Conservation (phyloP, 2,888 invertebrate species). For the Apodemia mormo region DNA sequence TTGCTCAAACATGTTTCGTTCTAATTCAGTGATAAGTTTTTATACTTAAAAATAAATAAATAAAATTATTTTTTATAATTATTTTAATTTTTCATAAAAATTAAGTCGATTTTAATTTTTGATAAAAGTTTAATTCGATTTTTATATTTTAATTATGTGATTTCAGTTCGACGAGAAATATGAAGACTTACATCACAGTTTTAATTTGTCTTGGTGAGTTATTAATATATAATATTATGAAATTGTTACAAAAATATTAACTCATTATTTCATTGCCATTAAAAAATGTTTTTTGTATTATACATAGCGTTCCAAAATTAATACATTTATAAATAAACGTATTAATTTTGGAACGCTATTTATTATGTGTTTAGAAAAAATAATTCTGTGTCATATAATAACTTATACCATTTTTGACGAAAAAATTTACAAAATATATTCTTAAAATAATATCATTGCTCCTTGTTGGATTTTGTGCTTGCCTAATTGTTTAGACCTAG, state of each 20-base stretch:
- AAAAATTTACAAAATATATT: no score
- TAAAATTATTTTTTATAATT: no score
- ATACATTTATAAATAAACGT: background rate
- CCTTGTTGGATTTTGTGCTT: no score
- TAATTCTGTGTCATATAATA: no score
- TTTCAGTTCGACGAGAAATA: conserved; percentile 71
- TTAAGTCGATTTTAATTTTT: background rate
- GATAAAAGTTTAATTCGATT: background rate
- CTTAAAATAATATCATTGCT: no score
- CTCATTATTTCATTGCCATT: background rate
- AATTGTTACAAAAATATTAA: background rate
- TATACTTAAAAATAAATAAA: no score
- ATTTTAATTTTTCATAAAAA: no score
- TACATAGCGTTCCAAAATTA: background rate
- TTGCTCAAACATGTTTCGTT: background rate
- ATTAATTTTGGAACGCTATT: no score
- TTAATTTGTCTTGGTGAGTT: conserved; percentile 67
- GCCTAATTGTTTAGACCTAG: no score
- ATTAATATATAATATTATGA: background rate
- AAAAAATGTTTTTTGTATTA: no score
- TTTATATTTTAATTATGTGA: conserved; percentile 48
- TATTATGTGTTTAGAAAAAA: no score
- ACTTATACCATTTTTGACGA: no score
- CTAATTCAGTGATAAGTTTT: background rate
- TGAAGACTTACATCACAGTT: conserved; percentile 62